phyloP scores from a whole-genome alignment of 2,797 vertebrate species.

The Typhlichthys subterraneus region DNA sequence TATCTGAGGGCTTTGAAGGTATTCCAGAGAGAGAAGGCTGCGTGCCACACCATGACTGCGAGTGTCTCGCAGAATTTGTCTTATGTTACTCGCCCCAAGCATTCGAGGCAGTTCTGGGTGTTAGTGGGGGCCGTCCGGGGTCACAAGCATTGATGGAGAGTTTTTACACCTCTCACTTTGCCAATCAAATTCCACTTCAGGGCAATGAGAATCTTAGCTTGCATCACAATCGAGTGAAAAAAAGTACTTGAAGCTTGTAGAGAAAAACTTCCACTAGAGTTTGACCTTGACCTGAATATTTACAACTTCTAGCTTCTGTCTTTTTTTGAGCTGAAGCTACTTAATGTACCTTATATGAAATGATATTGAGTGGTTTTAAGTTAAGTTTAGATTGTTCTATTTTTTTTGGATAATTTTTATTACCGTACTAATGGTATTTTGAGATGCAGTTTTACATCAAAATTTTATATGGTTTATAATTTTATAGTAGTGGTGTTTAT shows the following conservation, averaged over 20 bases:
- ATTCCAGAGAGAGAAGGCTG: conserved; percentile 66
- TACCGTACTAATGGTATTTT: too few species aligned
- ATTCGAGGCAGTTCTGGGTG: conserved; percentile 66
- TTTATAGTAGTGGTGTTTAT: too few species aligned
- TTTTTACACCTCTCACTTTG: conserved; percentile 70
- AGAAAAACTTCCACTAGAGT: conserved; percentile 47
- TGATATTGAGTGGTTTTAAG: neutral
- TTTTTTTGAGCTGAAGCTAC: neutral
- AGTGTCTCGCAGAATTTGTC: conserved; percentile 72
- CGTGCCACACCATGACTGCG: conserved; percentile 67
- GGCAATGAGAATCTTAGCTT: conserved; percentile 61
- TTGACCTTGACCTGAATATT: conserved; percentile 54
- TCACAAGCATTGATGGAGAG: conserved; percentile 68
- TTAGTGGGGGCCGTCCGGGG: conserved; percentile 66
- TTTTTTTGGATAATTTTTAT: too few species aligned
- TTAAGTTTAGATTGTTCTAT: neutral
- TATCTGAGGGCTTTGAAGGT: conserved; percentile 59
- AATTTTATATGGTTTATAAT: too few species aligned
- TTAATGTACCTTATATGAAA: neutral
- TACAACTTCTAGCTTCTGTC: neutral
- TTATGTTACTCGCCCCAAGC: conserved; percentile 76
- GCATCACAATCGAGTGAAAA: conserved; percentile 50
- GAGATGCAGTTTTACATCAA: too few species aligned
- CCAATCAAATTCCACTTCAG: conserved; percentile 70
- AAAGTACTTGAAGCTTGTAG: conserved; percentile 56